A percentile compares a stretch with the other conserved stretches of the same genome.
phyloP scores from a whole-genome alignment of 2,113 vertebrate species.

The Maccullochella peelii region DNA sequence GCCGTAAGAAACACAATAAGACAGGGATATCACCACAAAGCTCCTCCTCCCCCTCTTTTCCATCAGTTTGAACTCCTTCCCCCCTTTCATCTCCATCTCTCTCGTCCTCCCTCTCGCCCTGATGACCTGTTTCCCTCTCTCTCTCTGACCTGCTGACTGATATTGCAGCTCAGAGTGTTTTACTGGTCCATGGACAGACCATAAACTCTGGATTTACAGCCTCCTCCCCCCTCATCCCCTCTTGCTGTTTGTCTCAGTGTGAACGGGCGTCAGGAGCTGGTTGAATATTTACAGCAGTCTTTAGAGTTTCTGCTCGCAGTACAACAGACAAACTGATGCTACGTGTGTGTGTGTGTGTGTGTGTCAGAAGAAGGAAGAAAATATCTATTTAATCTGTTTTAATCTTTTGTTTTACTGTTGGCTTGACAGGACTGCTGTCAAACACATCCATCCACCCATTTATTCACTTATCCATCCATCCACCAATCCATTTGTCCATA shows the following conservation, averaged over 20 bases:
- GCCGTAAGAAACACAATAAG: constrained; percentile 1
- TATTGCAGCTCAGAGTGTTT: constrained; percentile 34
- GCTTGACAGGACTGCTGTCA: background rate
- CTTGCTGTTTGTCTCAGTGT: constrained; percentile 31
- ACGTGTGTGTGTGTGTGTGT: background rate
- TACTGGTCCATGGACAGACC: constrained; percentile 49
- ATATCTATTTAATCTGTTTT: background rate
- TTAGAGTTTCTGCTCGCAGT: constrained; percentile 18
- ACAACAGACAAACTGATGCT: constrained; percentile 20
- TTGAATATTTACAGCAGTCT: constrained; percentile 52
- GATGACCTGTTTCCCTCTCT: constrained; percentile 25
- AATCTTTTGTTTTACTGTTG: constrained; percentile 4
- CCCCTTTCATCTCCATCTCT: constrained; percentile 31
- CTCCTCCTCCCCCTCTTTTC: constrained; percentile 33
- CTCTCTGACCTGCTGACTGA: constrained; percentile 54
- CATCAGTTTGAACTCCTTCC: constrained; percentile 50
- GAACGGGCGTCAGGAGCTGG: constrained; percentile 44
- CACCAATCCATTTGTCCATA: background rate
- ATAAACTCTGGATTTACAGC: constrained; percentile 67
- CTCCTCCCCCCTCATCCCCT: constrained; percentile 5
- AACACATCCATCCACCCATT: background rate
- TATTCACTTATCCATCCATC: background rate
- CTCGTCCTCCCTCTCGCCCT: background rate
- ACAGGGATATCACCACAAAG: background rate
- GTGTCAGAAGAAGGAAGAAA: background rate